Percentiles rank a stretch among this genome's conserved stretches.
Conservation (phyloP, 2,888 invertebrate species). For the Aelia acuminata region DNA sequence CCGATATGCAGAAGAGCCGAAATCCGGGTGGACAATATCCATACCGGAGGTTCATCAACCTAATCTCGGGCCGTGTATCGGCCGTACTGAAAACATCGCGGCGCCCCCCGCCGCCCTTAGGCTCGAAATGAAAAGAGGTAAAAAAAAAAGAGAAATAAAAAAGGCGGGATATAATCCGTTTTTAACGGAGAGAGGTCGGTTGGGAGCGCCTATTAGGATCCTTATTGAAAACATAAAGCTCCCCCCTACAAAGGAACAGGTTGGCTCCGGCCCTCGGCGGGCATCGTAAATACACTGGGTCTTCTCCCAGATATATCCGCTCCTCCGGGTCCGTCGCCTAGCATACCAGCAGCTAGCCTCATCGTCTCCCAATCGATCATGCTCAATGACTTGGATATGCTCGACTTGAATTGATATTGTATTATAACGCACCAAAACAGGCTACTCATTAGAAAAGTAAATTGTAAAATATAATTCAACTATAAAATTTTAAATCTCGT, state of each 20-base stretch:
- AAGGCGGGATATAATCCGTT: slow-evolving; percentile 50
- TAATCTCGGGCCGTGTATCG: slow-evolving; percentile 13
- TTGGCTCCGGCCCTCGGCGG: background rate
- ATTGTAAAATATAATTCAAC: no score
- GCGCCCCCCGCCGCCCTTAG: slow-evolving; percentile 30
- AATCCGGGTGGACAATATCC: slow-evolving; percentile 19
- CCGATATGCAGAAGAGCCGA: background rate
- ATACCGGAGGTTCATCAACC: slow-evolving; percentile 44
- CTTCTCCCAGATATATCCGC: slow-evolving; percentile 9
- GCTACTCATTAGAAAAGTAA: no score
- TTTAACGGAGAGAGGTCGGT: slow-evolving; percentile 49
- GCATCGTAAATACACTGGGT: background rate
- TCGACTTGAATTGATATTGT: background rate
- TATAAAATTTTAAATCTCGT: no score
- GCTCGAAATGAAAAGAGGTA: slow-evolving; percentile 39
- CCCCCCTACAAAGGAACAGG: slow-evolving; percentile 46
- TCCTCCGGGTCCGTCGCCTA: background rate
- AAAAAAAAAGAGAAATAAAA: slow-evolving; percentile 38
- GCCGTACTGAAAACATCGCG: slow-evolving; percentile 44
- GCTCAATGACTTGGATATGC: background rate
- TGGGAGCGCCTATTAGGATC: slow-evolving; percentile 51
- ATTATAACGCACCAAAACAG: background rate
- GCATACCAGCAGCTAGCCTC: background rate
- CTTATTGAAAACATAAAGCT: slow-evolving; percentile 50
- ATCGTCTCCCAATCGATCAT: background rate